Percentiles rank a stretch among this genome's conserved stretches.
Conservation (phyloP, 2,797 vertebrate genomes). For the Hypotaenidia okinawae region DNA sequence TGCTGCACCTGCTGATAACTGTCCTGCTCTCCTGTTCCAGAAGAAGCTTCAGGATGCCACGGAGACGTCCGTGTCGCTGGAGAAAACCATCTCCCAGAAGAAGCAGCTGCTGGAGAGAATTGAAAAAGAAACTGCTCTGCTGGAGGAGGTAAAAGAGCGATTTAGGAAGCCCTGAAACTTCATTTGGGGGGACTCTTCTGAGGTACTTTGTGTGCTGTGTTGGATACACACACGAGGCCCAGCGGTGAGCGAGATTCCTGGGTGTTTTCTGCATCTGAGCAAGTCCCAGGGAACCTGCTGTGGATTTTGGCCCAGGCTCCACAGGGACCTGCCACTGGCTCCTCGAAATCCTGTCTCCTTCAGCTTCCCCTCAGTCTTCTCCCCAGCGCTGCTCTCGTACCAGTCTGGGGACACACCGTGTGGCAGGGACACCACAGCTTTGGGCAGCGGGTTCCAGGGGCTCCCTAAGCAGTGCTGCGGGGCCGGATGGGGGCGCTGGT, state of each 20-base stretch:
- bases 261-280: background rate
- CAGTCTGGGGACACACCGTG: background rate
- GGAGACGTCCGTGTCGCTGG: conserved; percentile 49
- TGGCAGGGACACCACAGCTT: background rate
- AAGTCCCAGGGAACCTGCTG: background rate
- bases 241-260: background rate
- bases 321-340: background rate
- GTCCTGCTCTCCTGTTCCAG: conserved; percentile 68
- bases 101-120: conserved; percentile 76
- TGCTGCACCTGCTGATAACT: background rate
- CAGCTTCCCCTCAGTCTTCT: background rate
- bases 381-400: background rate
- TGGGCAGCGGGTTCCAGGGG: background rate
- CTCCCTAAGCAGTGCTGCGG: background rate
- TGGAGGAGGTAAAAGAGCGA: conserved; percentile 73
- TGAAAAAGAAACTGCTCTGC: conserved; percentile 69
- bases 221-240: background rate
- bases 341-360: background rate
- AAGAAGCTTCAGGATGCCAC: conserved; percentile 71
- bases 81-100: conserved; percentile 70
- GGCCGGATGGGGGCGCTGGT: background rate
- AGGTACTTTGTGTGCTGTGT: background rate
- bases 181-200: background rate
- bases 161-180: background rate
- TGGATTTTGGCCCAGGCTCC: background rate